Base-by-base conservation (phyloP, 1,140 invertebrate genomes). In the Saccostrea echinata region DNA sequence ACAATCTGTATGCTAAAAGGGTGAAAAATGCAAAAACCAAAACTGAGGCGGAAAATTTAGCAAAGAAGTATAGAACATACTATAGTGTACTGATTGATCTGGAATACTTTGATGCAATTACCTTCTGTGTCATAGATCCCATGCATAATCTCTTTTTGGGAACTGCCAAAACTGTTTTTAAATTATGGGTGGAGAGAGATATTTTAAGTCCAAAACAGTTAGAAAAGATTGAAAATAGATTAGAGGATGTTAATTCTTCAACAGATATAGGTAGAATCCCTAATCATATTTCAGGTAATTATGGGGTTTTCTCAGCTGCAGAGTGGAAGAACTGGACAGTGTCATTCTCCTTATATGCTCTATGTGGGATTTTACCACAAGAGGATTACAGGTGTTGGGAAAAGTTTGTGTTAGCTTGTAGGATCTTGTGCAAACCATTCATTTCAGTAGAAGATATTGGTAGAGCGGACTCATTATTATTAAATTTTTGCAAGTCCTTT, bases 141-240 rank as follows among this genome's bases (percentile, higher is more conserved):
- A 86, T 86, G 84, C 84, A 85, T 27, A 86, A 68, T 71, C 61
- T 86, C 3, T 86, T 86, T 43, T n/a, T 86, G 13, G 84, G 84
- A 86, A 86, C 84, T 35, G 64, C 84, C 52, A 86, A 86, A 71
- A 57, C 43, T 35, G 64, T 76, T 86, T 43, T 43, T 86, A 35
- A 51, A 53, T 4, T 43, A 18, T 86, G 68, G 35, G 24, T 85
- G 18, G 57, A 86, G n/a, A 35, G 35, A 21, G 84, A 13, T 4
- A 12, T 24, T 18, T 13, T 86, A 2, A 35, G 24, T n/a, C 30
- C 27, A 76, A 21, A 13, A 24, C 11, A 86, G n/a, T 33, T 71
- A 27, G 57, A 52, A 51, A 68, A n/a, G 12, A 71, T 76, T n/a
- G 35, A 76, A 3, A 30, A n/a, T 9, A 71, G 68, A 71, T 4